Evolutionary conservation across 2,888 invertebrate genomes (phyloP), one percentile per base, ranked within the genome.

Genomic region (Luffia ferchaultella): DNA sequence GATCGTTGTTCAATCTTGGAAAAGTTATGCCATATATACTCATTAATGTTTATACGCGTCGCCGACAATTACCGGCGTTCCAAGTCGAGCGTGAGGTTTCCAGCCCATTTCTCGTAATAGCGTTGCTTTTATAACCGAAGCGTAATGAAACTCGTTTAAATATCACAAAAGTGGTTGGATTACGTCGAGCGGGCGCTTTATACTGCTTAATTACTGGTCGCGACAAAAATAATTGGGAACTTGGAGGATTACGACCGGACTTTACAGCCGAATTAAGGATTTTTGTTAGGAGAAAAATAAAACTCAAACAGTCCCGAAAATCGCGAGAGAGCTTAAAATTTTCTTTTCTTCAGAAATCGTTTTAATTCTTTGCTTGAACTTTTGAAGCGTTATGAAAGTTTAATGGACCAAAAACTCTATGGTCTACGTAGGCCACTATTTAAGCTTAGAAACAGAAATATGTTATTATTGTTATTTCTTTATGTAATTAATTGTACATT

Each of bases 131-230:
- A 78, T 73, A 78, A 73, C 73, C 73, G 67, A 77, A 77, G 65
- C 78, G 76, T 78, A 77, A 79, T 79, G 73, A 77, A 79, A 78
- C 76, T 73, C 77, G 73, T 77, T 82, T 80, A 76, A 80, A 80
- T 76, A 79, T 78, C 73, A 76, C 79, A 76, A 75, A 78, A 80
- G 77, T 79, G 78, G 77, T 73, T 64, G 73, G 77, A 78, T 80
- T 78, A 78, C 73, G 67, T 69, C 69, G 60, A 64, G 62, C 71
- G 65, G 70, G 71, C 73, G 75, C 73, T 79, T 80, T 78, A 77
- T 80, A 68, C 73, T 68, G 74, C 75, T 77, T 80, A 80, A 82
- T 79, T 79, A 78, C 78, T 68, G 68, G 68, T 71, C 75, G 73
- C 73, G 67, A 77, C 77, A 68, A 72, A 76, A 76, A 77, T 79